A percentile compares a stretch with the other conserved stretches of the same genome.
Conservation (phyloP, 2,888 invertebrate genomes). For the Melitaea athalia region DNA sequence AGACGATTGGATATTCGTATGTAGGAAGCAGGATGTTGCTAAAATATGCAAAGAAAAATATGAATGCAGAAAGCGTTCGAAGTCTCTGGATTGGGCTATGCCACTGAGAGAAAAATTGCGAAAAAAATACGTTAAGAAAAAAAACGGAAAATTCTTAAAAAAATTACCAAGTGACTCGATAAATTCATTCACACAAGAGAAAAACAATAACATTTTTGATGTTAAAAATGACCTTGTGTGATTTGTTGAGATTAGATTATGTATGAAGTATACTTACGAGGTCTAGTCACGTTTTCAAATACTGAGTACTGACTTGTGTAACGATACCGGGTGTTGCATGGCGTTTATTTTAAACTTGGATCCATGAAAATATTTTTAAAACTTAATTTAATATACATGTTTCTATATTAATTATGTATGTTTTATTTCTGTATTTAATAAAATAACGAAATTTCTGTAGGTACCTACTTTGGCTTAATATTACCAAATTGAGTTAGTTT, state of each 20-base stretch:
- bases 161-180: conserved; percentile 29
- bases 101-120: conserved; percentile 21
- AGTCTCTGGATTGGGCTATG: conserved; percentile 58
- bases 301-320: conserved; percentile 17
- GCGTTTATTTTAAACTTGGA: not conserved
- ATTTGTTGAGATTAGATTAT: conserved; percentile 23
- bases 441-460: no score
- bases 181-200: conserved; percentile 26
- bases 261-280: conserved; percentile 26
- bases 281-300: conserved; percentile 39
- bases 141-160: conserved; percentile 3
- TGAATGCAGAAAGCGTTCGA: conserved; percentile 50
- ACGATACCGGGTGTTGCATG: conserved; percentile 16
- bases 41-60: conserved; percentile 39
- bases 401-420: not conserved
- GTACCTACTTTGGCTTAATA: no score
- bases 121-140: conserved; percentile 19
- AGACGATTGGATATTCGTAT: conserved; percentile 64
- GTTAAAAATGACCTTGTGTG: conserved; percentile 22
- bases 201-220: conserved; percentile 32
- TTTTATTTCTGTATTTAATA: not conserved
- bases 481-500: no score
- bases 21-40: conserved; percentile 52
- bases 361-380: conserved; percentile 1
- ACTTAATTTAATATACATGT: not conserved